Conservation (phyloP, 2,113 vertebrate genomes). For the Proteles cristata region DNA sequence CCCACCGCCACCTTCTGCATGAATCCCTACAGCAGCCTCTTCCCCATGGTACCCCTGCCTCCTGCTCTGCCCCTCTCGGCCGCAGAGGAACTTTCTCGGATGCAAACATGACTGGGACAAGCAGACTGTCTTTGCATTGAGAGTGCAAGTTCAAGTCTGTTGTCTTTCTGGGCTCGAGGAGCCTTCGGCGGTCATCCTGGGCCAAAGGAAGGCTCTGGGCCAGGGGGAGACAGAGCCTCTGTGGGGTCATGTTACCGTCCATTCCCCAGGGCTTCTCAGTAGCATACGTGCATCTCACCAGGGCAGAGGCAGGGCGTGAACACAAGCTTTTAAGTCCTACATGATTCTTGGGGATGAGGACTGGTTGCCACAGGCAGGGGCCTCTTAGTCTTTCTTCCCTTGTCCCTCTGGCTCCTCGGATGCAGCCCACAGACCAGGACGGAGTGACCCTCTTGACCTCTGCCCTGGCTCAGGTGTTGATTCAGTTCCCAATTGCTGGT, state of each 20-base stretch:
- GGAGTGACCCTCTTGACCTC: not conserved
- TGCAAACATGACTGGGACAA: no score
- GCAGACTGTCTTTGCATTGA: not conserved
- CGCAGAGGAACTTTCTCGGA: no score
- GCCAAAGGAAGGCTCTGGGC: not conserved
- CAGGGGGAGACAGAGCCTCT: no score
- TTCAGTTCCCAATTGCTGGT: not conserved
- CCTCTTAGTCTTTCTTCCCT: not conserved
- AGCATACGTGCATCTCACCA: rapidly evolving
- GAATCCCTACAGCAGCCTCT: not conserved
- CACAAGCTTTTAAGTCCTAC: rapidly evolving
- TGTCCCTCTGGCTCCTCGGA: not conserved
- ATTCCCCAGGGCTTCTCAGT: not conserved
- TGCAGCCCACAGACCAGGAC: no score
- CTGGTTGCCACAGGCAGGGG: not conserved
- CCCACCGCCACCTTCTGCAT: rapidly evolving
- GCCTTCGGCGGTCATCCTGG: rapidly evolving
- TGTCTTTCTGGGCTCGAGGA: not conserved
- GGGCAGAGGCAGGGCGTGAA: not conserved
- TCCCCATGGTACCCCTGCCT: rapidly evolving
- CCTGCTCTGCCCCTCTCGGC: not conserved
- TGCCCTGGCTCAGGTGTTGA: not conserved
- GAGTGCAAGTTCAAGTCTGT: not conserved
- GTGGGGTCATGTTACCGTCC: not conserved
- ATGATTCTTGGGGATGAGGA: not conserved